A percentile compares a stretch with the other conserved stretches of the same genome.
These are phyloP conservation scores for Syngnathus rostellatus DNA, from an alignment of 2,797 vertebrate species.

Conservation along the genomic window DNA sequence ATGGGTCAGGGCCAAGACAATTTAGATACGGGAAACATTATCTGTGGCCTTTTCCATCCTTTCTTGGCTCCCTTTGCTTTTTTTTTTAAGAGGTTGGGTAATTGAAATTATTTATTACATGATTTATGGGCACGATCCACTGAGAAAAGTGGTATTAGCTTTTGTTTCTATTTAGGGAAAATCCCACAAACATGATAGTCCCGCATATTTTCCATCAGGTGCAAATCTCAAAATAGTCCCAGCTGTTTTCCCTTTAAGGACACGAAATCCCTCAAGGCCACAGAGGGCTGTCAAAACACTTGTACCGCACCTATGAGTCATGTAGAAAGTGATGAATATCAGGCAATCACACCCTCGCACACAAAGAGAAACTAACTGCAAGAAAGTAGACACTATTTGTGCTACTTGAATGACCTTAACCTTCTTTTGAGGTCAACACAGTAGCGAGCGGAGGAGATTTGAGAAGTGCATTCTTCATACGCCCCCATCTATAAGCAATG, in stretches of 20 bases:
- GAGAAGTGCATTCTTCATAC: background rate
- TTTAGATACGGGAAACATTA: slow-evolving; percentile 63
- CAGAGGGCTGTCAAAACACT: slow-evolving; percentile 6
- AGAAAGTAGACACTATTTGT: background rate
- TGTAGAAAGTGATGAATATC: background rate
- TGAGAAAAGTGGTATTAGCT: background rate
- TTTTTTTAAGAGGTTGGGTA: slow-evolving; percentile 34
- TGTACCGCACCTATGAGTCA: background rate
- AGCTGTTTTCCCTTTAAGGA: background rate
- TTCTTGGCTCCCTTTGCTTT: slow-evolving; percentile 40
- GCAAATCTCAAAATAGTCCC: background rate
- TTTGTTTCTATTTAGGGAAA: background rate
- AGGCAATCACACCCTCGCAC: background rate
- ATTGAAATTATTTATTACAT: slow-evolving; percentile 29
- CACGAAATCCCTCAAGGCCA: background rate
- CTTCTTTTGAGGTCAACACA: background rate
- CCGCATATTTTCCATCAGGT: background rate
- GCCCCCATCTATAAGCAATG: background rate
- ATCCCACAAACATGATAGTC: background rate
- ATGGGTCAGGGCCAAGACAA: slow-evolving; percentile 65
- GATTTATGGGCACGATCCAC: slow-evolving; percentile 9
- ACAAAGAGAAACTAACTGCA: background rate
- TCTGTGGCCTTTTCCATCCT: slow-evolving; percentile 50
- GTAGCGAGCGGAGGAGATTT: background rate
- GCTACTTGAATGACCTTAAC: background rate